phyloP scores from a whole-genome alignment of 2,113 vertebrate genomes.

The Saguinus imperator region DNA sequence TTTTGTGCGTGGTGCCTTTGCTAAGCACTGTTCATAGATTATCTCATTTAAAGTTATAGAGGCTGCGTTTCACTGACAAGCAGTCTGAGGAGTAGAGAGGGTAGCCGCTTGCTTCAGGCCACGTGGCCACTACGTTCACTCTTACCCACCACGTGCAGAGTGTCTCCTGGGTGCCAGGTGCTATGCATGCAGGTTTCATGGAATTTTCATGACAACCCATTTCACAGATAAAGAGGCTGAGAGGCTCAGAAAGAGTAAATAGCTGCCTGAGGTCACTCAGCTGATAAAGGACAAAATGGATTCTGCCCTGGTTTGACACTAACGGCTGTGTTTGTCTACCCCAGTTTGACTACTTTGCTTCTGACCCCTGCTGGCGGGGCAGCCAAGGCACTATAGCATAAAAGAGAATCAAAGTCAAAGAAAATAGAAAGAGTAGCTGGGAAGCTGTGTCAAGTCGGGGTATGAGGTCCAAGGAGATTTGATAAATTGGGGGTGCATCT shows the following conservation, averaged over 20 bases:
- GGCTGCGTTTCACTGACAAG: neutral
- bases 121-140: neutral
- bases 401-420: neutral
- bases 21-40: neutral
- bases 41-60: neutral
- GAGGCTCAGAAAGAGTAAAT: neutral
- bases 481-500: neutral
- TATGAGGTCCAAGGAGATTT: neutral
- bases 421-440: neutral
- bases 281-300: neutral
- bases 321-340: neutral
- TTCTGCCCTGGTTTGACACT: neutral
- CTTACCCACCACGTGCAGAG: neutral
- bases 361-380: neutral
- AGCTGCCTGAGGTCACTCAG: neutral
- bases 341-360: neutral
- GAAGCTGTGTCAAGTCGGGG: neutral
- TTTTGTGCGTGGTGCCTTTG: neutral
- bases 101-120: neutral
- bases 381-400: neutral
- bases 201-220: neutral
- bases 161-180: neutral
- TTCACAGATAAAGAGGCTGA: slow-evolving; percentile 1
- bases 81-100: neutral
- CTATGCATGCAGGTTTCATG: neutral